A percentile compares a stretch with the other conserved stretches of the same genome.
These are phyloP conservation scores for Euclidia mi DNA, from an alignment of 2,888 invertebrate genomes.

Conservation along the genomic window DNA sequence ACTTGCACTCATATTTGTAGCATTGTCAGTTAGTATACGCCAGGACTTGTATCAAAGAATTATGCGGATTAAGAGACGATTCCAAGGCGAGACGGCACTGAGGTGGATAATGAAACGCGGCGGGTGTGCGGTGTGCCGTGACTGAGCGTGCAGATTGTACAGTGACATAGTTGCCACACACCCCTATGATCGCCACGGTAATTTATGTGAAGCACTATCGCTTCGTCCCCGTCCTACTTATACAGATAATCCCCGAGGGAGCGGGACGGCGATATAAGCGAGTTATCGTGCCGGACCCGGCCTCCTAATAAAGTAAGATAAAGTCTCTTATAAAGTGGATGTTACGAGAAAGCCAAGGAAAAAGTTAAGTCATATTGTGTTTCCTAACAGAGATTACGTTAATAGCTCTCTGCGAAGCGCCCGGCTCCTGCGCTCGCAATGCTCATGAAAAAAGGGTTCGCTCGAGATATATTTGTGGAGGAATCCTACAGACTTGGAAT, in stretches of 20 bases:
- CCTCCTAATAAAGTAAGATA: constrained; percentile 55
- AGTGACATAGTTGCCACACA: constrained; percentile 6
- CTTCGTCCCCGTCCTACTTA: constrained; percentile 35
- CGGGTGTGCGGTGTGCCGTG: too few species aligned
- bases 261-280: constrained; percentile 27
- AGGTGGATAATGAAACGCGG: too few species aligned
- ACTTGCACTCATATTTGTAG: too few species aligned
- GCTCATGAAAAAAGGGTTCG: constrained; percentile 18
- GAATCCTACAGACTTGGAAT: not conserved
- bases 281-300: constrained; percentile 35
- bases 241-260: constrained; percentile 21
- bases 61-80: too few species aligned
- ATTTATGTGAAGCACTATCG: constrained; percentile 42
- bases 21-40: too few species aligned
- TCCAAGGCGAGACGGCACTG: too few species aligned
- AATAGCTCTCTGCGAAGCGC: constrained; percentile 38
- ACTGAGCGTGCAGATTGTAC: not conserved
- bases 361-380: constrained; percentile 56
- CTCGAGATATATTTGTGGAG: not conserved
- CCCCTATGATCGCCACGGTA: constrained; percentile 26
- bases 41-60: too few species aligned
- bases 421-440: constrained; percentile 18
- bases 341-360: constrained; percentile 30
- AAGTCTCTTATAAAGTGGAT: constrained; percentile 51
- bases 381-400: constrained; percentile 44